Evolutionary conservation across 2,888 invertebrate species (phyloP), one percentile per base, ranked within the genome.

Genomic region (Pachydiplax longipennis): DNA sequence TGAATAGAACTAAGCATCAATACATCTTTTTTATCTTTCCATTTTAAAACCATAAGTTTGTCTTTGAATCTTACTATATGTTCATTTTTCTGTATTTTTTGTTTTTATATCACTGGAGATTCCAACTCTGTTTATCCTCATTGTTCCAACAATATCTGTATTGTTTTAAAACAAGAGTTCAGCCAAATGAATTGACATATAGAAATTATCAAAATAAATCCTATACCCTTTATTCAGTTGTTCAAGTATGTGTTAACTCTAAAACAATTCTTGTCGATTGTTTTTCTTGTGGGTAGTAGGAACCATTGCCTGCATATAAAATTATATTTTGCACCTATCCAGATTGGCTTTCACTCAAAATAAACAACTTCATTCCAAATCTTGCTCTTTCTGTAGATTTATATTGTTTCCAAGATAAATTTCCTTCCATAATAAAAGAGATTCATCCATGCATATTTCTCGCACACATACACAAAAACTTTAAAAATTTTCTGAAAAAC

Each of bases 1-100:
- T 92, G 92, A 92, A 92, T 92, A 80, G 91, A 92, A 92, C 91
- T 92, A 91, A 92, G 91, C 92, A 92, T 65, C 92, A 92, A 92
- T 92, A 92, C 91, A 90, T 92, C 91, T 90, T 48, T 48, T 48
- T 48, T 48, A 13, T 48, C 48, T 12, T 48, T 48, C 48, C 48
- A 92, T 73, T 92, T 92, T 91, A 92, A 91, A 91, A 91, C 91
- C 91, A 91, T 91, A 48, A 91, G 90, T 91, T 91, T 91, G 90
- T 90, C 91, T 91, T 91, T 91, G 90, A 61, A 91, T 91, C 90
- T 90, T 91, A 82, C 91, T 90, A 91, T 91, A 37, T 37, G 90
- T 91, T 91, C 91, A 91, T 91, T 91, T 91, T 91, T 91, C 48
- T 91, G 44, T 90, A 91, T 91, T 81, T 90, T 91, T 91, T 82